These are phyloP conservation scores for Neosilurus mollespiculum DNA, from an alignment of 2,797 vertebrate genomes.

Conservation along the genomic window DNA sequence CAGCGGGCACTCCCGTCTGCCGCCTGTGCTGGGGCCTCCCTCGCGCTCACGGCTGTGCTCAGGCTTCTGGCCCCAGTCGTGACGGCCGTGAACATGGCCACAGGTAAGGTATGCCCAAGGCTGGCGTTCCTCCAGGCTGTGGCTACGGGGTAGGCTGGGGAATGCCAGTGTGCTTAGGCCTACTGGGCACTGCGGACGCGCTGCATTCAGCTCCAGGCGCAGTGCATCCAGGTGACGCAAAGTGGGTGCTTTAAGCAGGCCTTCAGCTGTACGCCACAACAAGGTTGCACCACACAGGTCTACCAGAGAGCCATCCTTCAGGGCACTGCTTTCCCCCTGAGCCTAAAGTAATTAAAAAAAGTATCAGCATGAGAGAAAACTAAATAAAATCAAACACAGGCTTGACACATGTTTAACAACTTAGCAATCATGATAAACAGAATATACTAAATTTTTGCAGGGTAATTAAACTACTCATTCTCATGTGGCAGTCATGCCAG, in stretches of 20 bases:
- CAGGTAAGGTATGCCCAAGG: conserved; percentile 95
- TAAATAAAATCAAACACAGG: background rate
- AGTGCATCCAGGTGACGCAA: conserved; percentile 90
- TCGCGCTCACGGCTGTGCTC: conserved; percentile 67
- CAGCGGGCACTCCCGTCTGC: conserved; percentile 89
- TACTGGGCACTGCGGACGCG: conserved; percentile 94
- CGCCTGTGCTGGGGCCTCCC: conserved; percentile 65
- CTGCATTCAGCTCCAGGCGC: conserved; percentile 94
- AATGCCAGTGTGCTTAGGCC: conserved; percentile 97
- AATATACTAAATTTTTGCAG: background rate
- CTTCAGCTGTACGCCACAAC: conserved; percentile 77
- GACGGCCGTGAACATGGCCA: conserved; percentile 91
- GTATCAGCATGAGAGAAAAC: background rate
- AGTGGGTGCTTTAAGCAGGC: conserved; percentile 74
- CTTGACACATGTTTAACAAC: background rate
- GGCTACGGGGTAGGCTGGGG: conserved; percentile 91
- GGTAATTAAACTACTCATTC: background rate
- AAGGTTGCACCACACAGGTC: conserved; percentile 78
- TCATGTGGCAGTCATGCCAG: background rate
- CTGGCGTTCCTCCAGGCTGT: conserved; percentile 93
- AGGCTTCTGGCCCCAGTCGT: conserved; percentile 92
- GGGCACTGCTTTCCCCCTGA: conserved; percentile 90
- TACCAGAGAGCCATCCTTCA: conserved; percentile 87
- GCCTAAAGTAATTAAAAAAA: conserved; percentile 71
- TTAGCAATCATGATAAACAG: background rate